Evolutionary conservation across 2,888 invertebrate species (phyloP).

Genomic region (Drosophila recens): DNA sequence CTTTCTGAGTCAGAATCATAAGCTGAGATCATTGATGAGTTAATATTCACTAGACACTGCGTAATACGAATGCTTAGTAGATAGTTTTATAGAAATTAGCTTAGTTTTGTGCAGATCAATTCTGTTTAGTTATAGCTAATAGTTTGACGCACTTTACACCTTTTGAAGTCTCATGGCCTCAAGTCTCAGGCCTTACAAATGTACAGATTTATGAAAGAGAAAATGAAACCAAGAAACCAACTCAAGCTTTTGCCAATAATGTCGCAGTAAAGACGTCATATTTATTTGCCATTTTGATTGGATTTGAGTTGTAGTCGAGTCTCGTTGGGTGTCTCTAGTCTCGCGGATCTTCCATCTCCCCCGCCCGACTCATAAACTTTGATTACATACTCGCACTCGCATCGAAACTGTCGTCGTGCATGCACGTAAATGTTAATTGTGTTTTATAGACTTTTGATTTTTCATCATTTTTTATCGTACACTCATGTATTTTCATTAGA

Average conservation of each 20-base stretch:
- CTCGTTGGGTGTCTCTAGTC: not conserved
- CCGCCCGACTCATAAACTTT: constrained; percentile 37
- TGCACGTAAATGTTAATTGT: constrained; percentile 65
- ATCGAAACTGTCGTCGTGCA: constrained; percentile 28
- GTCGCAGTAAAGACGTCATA: constrained; percentile 53
- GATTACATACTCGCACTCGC: constrained; percentile 17
- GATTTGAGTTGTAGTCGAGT: constrained; percentile 7
- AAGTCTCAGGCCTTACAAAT: not conserved
- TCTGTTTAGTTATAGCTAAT: not conserved
- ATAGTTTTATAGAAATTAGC: not conserved
- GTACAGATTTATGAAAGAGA: not conserved
- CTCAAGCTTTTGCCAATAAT: constrained; percentile 35
- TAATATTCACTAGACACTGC: not conserved
- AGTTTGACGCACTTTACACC: constrained; percentile 1
- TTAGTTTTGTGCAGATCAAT: not conserved
- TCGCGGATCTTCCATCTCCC: constrained; percentile 5
- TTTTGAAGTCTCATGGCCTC: not conserved
- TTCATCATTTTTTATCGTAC: constrained; percentile 42
- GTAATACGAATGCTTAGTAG: not conserved
- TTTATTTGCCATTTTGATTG: constrained; percentile 49
- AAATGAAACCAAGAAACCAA: constrained; percentile 33
- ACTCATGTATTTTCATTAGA: constrained; percentile 59
- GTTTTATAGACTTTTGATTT: constrained; percentile 67
- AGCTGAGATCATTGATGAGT: constrained; percentile 41
- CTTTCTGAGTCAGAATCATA: constrained; percentile 36